Evolutionary conservation across 2,113 vertebrate genomes (phyloP).

Genomic region (Mesitornis unicolor): DNA sequence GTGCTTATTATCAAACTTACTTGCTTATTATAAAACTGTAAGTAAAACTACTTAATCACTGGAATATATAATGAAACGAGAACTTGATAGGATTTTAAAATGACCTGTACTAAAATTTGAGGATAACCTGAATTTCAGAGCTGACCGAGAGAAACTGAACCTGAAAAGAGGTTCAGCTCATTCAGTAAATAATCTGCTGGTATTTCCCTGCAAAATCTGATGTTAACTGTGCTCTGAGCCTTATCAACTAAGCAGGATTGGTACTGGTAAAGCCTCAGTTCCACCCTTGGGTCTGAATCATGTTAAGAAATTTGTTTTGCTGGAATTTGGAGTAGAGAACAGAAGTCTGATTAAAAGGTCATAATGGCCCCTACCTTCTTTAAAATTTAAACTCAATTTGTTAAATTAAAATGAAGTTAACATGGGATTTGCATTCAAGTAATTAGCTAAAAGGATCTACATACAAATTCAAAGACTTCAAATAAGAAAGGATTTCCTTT

Average conservation of each 20-base stretch:
- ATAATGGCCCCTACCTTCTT: background rate
- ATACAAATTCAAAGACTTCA: background rate
- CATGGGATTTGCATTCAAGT: background rate
- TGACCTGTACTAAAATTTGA: background rate
- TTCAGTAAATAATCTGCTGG: background rate
- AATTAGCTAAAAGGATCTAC: background rate
- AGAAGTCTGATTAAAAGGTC: background rate
- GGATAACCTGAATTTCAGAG: background rate
- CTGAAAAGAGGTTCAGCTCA: background rate
- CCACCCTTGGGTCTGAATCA: background rate
- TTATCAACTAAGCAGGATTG: background rate
- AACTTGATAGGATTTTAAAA: background rate
- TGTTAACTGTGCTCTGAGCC: background rate
- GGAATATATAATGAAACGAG: background rate
- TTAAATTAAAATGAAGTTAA: background rate
- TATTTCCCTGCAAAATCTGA: background rate
- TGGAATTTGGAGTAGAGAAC: background rate
- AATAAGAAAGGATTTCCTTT: background rate
- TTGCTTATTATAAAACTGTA: background rate
- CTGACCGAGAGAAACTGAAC: background rate
- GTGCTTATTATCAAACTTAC: background rate
- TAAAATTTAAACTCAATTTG: background rate
- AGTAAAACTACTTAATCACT: background rate
- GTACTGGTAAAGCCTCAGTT: background rate
- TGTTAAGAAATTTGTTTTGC: background rate